Evolutionary conservation across 2,113 vertebrate genomes (phyloP).

Genomic region (Leiothrix lutea): DNA sequence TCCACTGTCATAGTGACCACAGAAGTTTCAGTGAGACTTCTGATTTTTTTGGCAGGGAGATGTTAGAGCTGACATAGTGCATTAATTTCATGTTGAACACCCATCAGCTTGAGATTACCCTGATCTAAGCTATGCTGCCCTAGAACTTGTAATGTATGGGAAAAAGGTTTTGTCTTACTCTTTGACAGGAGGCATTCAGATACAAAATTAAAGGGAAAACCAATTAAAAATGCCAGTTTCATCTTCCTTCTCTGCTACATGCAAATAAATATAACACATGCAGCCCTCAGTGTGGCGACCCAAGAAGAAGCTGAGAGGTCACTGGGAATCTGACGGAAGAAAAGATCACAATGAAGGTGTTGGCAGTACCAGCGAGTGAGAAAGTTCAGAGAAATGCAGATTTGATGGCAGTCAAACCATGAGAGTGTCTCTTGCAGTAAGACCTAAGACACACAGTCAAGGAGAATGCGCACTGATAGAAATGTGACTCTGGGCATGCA

Average conservation of each 20-base stretch:
- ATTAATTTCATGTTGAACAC: background rate
- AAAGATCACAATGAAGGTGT: background rate
- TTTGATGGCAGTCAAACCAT: accelerated
- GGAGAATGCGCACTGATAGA: background rate
- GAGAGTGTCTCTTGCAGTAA: background rate
- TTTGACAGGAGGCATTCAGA: background rate
- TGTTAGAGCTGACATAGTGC: background rate
- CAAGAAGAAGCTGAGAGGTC: background rate
- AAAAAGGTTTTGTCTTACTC: background rate
- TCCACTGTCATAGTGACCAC: background rate
- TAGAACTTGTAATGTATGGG: background rate
- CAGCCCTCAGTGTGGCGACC: accelerated
- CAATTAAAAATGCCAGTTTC: background rate
- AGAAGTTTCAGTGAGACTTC: background rate
- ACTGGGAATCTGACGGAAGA: background rate
- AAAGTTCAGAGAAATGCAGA: background rate
- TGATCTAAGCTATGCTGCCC: background rate
- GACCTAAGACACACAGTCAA: background rate
- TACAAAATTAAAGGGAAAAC: background rate
- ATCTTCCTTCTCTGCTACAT: background rate
- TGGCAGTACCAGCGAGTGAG: background rate
- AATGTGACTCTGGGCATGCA: background rate
- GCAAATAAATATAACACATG: background rate
- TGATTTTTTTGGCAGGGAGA: conserved; percentile 42
- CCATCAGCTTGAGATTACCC: background rate